These are phyloP conservation scores for Rhagonycha fulva DNA, from an alignment of 2,888 invertebrate genomes.

Conservation along the genomic window DNA sequence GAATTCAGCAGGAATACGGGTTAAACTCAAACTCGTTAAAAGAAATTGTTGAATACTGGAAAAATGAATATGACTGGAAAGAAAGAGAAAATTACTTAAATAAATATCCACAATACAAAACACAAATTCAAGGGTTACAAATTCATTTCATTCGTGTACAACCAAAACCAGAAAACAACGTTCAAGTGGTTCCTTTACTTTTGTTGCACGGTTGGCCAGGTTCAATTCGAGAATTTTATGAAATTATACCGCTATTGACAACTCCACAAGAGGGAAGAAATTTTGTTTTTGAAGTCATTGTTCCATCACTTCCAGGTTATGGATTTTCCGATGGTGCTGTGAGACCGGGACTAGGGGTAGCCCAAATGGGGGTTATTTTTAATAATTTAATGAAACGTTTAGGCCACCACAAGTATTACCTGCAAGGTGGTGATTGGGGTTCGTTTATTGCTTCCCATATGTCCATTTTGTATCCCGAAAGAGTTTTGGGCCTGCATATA, in stretches of 20 bases:
- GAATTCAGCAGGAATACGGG: conserved; percentile 77
- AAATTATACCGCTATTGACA: conserved; percentile 68
- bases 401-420: conserved; percentile 67
- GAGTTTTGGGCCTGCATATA: conserved; percentile 61
- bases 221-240: conserved; percentile 81
- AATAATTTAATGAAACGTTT: conserved; percentile 73
- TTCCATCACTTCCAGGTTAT: conserved; percentile 60
- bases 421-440: conserved; percentile 87
- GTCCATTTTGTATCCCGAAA: conserved; percentile 65
- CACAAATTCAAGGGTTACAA: conserved; percentile 70
- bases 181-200: conserved; percentile 65
- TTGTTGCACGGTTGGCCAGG: conserved; percentile 92
- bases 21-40: conserved; percentile 73
- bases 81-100: conserved; percentile 66
- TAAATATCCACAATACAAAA: conserved; percentile 68
- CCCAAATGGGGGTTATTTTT: conserved; percentile 63
- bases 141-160: conserved; percentile 72
- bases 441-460: conserved; percentile 63
- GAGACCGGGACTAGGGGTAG: conserved; percentile 65
- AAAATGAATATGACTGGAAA: conserved; percentile 69
- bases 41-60: conserved; percentile 78
- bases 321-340: conserved; percentile 61
- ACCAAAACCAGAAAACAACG: conserved; percentile 47
- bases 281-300: conserved; percentile 70
- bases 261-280: conserved; percentile 58